phyloP scores from a whole-genome alignment of 2,888 invertebrate genomes.

The Hemaris fuciformis region DNA sequence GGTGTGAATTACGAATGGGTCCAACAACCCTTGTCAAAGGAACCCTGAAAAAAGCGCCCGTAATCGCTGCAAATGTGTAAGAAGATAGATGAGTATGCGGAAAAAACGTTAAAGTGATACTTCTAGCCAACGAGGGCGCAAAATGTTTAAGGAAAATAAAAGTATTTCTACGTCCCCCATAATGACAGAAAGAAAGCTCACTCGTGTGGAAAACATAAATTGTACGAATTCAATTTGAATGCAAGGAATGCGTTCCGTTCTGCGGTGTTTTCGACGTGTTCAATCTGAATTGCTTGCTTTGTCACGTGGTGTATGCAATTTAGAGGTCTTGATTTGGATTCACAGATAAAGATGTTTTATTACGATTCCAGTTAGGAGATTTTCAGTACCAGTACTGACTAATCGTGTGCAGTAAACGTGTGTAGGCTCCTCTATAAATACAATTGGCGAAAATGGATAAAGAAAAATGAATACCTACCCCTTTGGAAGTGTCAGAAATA shows the following conservation, averaged over 20 bases:
- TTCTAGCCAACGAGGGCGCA: background rate
- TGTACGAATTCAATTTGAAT: background rate
- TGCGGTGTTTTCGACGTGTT: background rate
- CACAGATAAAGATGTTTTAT: too few relatives aligned
- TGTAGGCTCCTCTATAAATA: too few relatives aligned
- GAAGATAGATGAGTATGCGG: background rate
- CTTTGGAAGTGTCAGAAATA: too few relatives aligned
- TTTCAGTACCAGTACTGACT: too few relatives aligned
- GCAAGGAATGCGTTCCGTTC: background rate
- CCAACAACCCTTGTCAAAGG: too few relatives aligned
- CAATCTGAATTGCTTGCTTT: background rate
- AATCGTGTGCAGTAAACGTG: too few relatives aligned
- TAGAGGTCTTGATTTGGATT: too few relatives aligned
- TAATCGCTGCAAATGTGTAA: background rate
- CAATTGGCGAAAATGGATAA: too few relatives aligned
- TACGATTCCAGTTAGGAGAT: too few relatives aligned
- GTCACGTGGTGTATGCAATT: too few relatives aligned
- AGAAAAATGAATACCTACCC: too few relatives aligned
- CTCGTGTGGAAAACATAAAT: background rate
- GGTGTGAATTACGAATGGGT: too few relatives aligned
- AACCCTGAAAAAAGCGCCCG: background rate
- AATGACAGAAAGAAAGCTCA: background rate
- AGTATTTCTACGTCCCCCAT: background rate
- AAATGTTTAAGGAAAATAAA: background rate
- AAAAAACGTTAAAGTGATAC: background rate